Base-by-base conservation (phyloP, 2,113 vertebrate genomes). In the Dipodomys stephensi region DNA sequence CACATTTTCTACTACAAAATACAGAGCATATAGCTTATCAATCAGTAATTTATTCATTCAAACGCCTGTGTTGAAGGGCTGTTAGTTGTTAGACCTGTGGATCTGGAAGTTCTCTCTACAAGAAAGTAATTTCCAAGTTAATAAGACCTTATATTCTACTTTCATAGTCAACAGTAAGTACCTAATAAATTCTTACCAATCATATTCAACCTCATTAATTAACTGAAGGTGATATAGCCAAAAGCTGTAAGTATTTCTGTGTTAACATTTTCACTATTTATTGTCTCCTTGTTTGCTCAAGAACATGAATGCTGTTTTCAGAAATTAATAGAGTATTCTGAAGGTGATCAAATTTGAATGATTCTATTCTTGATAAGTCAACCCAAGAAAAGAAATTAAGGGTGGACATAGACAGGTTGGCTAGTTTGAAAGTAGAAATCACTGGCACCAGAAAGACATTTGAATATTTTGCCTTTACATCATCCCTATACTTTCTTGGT, bases 351-450 rank as follows among this genome's bases (percentile, higher is more conserved):
- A 15, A 83, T 60, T 68, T n/a, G 71, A 46, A 62, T n/a, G 60
- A 57, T 95, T 87, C 67, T 96, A 93, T 94, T 97, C 94, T 96
- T 89, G 96, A 91, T 92, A 97, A 97, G 94, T 96, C 96, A 83
- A 94, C 97, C 90, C 86, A 93, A 97, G 92, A 89, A 97, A 86
- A 80, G 46, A 97, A 96, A 93, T 91, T 95, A 87, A 93, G 92
- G 88, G 95, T 97, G 97, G 93, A 97, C 71, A 67, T 90, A 82
- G 86, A 91, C 88, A 95, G 85, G n/a, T 13, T 65, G 57, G 81
- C 89, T 69, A 93, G 87, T 90, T 78, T 95, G 95, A 97, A 95
- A 72, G 72, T 85, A 97, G 96, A 93, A 87, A 67, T 60, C 46
- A 94, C 73, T 78, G 93, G 86, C 94, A 92, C 92, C 95, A 87